These are phyloP conservation scores for Monoplex corrugatus DNA, from an alignment of 2,888 invertebrate species.

Conservation along the genomic window DNA sequence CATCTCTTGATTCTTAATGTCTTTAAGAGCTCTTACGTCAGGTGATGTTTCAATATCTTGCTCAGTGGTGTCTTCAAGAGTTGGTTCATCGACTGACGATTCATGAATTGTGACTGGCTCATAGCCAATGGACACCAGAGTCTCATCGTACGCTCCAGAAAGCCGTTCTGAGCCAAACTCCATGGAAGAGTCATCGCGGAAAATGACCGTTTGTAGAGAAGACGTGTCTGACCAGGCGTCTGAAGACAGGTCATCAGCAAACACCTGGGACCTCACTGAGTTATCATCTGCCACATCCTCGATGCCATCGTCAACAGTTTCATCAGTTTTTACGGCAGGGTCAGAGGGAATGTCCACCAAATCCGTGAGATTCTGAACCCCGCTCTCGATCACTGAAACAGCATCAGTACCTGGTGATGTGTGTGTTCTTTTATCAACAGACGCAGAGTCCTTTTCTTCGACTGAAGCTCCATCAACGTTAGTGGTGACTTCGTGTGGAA, in stretches of 20 bases:
- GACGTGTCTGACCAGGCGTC: slow-evolving; percentile 41
- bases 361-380: too few relatives aligned
- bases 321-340: not conserved
- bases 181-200: not conserved
- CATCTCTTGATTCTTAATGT: too few relatives aligned
- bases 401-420: too few relatives aligned
- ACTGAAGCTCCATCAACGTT: too few relatives aligned
- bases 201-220: slow-evolving; percentile 19
- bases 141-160: slow-evolving; percentile 30
- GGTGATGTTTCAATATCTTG: too few relatives aligned
- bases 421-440: not conserved
- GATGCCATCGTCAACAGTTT: not conserved
- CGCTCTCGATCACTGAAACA: too few relatives aligned
- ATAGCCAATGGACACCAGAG: not conserved
- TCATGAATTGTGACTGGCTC: not conserved
- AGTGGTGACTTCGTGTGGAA: not conserved
- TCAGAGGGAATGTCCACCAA: not conserved
- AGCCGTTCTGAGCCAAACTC: not conserved
- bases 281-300: not conserved
- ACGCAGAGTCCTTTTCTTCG: not conserved
- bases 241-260: not conserved
- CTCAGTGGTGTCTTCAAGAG: not conserved
- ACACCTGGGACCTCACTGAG: not conserved
- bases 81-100: not conserved
- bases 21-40: too few relatives aligned